Evolutionary conservation across 2,888 invertebrate genomes (phyloP), one percentile per base, ranked within the genome.

Genomic region (Drosophila cognata): DNA sequence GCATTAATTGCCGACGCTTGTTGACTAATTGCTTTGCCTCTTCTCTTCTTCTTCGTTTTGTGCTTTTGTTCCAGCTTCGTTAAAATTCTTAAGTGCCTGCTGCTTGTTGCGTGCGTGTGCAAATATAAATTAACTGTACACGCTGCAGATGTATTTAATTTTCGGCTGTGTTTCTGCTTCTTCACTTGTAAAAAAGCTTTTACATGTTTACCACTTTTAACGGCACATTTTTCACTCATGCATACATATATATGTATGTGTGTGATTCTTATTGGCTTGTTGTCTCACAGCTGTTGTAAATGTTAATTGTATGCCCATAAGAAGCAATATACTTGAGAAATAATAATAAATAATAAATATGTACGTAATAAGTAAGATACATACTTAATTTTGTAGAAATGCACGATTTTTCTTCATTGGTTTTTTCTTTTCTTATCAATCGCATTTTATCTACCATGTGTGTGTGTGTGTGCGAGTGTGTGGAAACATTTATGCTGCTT

Each of bases 391-490:
- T 58, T 62, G 25, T 46, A 31, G n/a, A 62, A 66, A 29, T 48
- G 53, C 78, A 71, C 64, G 71, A 38, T 59, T 55, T 52, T 77
- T 53, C 36, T 25, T 36, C 5, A 16, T 48, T 16, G 18, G 28
- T 33, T 21, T 46, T 46, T 46, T 21, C 43, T 25, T 46, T 41
- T 62, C 76, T 78, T 78, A 78, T 78, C 78, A 74, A 57, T 58
- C 51, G 28, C 35, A 18, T 61, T 77, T 74, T 77, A 77, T 81
- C 65, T 71, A 53, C 21, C n/a, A 43, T 5, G 43, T 18, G 4
- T 13, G 8, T 25, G 11, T 48, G 25, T 41, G n/a, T 46, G 21
- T 29, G 28, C 31, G 16, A 48, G 50, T 33, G 29, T 70, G 29
- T 50, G 36, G 18, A 35, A 29, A 52, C 18, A 16, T 46, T 55